Percentiles rank a stretch among this genome's conserved stretches.
Evolutionary conservation across 2,797 vertebrate species (phyloP).

Genomic region (Premnoplex brunnescens): DNA sequence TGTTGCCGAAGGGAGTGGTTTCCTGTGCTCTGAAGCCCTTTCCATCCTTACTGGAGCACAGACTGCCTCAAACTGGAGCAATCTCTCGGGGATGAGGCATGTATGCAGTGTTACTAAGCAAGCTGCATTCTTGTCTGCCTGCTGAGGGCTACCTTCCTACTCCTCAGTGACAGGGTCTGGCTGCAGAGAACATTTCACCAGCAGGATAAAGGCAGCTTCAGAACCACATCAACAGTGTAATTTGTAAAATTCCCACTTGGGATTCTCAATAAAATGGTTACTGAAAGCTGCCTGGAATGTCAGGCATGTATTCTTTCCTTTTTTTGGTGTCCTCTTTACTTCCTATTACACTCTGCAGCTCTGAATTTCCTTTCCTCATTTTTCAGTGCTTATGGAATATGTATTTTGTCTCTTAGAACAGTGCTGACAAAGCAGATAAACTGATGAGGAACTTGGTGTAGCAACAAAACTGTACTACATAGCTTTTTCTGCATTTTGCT

Average conservation of each 20-base stretch:
- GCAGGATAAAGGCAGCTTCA: background rate
- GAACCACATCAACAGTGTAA: background rate
- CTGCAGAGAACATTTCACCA: background rate
- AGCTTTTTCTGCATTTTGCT: background rate
- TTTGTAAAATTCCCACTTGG: constrained; percentile 7
- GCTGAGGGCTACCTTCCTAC: background rate
- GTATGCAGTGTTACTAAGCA: constrained; percentile 3
- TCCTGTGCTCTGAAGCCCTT: constrained; percentile 46
- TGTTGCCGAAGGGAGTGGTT: constrained; percentile 32
- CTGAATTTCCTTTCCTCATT: background rate
- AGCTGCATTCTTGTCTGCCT: background rate
- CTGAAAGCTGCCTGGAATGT: constrained; percentile 28
- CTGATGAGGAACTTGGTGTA: background rate
- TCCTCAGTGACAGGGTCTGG: background rate
- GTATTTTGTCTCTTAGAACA: constrained; percentile 35
- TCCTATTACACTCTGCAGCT: constrained; percentile 29
- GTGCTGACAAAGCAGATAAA: constrained; percentile 19
- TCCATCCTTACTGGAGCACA: background rate
- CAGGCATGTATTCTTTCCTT: background rate
- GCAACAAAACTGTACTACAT: background rate
- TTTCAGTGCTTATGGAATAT: constrained; percentile 1
- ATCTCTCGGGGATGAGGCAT: background rate
- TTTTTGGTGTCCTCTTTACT: background rate
- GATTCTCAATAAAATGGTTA: background rate
- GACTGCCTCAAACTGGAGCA: constrained; percentile 1